These are phyloP conservation scores for Lutjanus erythropterus DNA, from an alignment of 2,113 vertebrate genomes.

Conservation along the genomic window DNA sequence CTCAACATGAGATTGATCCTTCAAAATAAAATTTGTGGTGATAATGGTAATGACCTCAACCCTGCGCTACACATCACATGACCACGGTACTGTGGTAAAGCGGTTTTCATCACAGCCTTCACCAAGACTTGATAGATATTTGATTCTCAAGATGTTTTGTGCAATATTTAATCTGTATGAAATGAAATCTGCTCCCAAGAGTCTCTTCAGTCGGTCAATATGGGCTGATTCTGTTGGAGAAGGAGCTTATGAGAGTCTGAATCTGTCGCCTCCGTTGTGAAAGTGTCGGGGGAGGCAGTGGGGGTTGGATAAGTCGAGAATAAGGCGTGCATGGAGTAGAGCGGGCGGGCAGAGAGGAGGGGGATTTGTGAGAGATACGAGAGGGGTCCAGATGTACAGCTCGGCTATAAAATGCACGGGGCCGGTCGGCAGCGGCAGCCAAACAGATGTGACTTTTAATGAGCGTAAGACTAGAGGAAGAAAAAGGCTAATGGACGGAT, in stretches of 20 bases:
- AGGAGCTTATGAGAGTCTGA: conserved; percentile 44
- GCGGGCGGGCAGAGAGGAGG: not conserved
- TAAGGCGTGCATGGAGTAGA: conserved; percentile 22
- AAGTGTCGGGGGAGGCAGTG: conserved; percentile 18
- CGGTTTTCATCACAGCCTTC: no score
- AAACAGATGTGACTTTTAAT: conserved; percentile 80
- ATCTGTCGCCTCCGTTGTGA: conserved; percentile 45
- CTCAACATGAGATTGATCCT: no score
- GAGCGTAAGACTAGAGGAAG: conserved; percentile 71
- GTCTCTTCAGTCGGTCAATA: conserved; percentile 31
- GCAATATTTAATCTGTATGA: conserved; percentile 44
- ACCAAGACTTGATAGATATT: conserved; percentile 26
- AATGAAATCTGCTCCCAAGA: conserved; percentile 49
- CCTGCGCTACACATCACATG: no score
- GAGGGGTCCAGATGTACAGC: conserved; percentile 70
- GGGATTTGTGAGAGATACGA: conserved; percentile 24
- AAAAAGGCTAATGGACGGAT: conserved; percentile 69
- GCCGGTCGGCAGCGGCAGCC: conserved; percentile 44
- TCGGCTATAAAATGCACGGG: conserved; percentile 41
- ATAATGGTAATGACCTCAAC: no score
- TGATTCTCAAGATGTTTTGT: conserved; percentile 36
- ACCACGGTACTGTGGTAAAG: no score
- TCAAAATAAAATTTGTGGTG: no score
- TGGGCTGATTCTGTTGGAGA: conserved; percentile 46
- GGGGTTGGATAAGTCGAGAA: conserved; percentile 36